Evolutionary conservation across 2,113 vertebrate species (phyloP), one percentile per base, ranked within the genome.

Genomic region (Phocoena phocoena): DNA sequence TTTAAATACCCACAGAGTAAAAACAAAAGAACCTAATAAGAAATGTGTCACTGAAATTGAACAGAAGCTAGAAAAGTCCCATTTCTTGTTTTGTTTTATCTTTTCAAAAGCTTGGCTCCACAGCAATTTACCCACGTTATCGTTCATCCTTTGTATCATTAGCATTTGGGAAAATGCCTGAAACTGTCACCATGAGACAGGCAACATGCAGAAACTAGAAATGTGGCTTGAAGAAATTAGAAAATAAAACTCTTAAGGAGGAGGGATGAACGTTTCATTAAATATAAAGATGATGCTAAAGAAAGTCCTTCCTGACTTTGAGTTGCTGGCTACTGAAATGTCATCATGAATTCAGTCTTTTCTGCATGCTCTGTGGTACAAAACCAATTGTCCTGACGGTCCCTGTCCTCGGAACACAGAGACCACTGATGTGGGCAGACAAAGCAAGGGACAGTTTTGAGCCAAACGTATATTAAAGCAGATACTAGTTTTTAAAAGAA

Each of bases 1-100:
- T 96, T 95, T 97, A 97, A 97, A 96, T 96, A 95, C 84, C 96
- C 97, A 80, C 62, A 91, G 94, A 94, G 88, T 93, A 53, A 88
- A 96, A 96, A 96, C 97, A 98, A 97, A 98, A 95, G 71, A 41
- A 86, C 95, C 90, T 94, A 96, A 96, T 97, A 97, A 95, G 96
- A 96, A 95, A 92, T 62, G 55, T 96, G 88, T 95, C 90, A 76
- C 9, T 93, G 90, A 96, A 98, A 97, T 96, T 95, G 93, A 97
- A 91, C 93, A 96, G 88, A 93, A 93, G 47, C 77, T 71, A 55
- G 77, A 95, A 68, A 98, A 93, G 93, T 87, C 85, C 74, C 47
- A 63, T 97, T 97, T 94, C 94, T 86, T 88, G 65, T 86, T 90
- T 88, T 81, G 36, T 96, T 97, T 96, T 95, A 97, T 97, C 90